These are phyloP conservation scores for Amblyteles armatorius DNA, from an alignment of 2,888 invertebrate species.

Conservation along the genomic window DNA sequence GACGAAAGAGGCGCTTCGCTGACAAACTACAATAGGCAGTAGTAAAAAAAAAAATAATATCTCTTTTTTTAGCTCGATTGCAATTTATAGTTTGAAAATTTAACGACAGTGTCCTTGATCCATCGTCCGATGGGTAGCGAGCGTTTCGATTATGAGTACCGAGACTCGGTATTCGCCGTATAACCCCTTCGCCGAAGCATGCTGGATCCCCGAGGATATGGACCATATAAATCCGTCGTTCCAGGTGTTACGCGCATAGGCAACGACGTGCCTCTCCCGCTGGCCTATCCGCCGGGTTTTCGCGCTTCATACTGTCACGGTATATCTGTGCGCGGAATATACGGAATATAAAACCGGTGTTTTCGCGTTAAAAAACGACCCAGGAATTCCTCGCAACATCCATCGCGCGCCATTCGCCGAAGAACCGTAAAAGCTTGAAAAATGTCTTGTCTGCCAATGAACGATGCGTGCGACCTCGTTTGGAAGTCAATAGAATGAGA, in stretches of 20 bases:
- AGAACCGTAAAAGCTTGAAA: conserved; percentile 47
- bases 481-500: background rate
- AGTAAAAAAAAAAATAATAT: background rate
- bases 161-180: background rate
- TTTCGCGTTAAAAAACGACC: conserved; percentile 19
- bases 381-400: conserved; percentile 47
- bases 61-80: no score
- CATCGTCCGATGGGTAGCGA: background rate
- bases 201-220: conserved; percentile 42
- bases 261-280: background rate
- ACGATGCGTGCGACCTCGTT: conserved; percentile 8
- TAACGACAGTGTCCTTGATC: background rate
- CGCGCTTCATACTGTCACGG: conserved; percentile 26
- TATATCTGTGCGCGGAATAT: background rate
- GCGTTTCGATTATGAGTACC: no score
- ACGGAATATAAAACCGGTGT: conserved; percentile 7
- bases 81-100: background rate
- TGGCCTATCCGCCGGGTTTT: conserved; percentile 28
- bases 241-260: conserved; percentile 37
- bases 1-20: conserved; percentile 44
- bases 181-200: background rate
- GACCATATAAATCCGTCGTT: conserved; percentile 46
- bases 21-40: conserved; percentile 41
- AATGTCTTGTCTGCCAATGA: conserved; percentile 44
- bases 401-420: conserved; percentile 1